Conservation (phyloP, 2,113 vertebrate genomes). For the Cyprinodon tularosa region DNA sequence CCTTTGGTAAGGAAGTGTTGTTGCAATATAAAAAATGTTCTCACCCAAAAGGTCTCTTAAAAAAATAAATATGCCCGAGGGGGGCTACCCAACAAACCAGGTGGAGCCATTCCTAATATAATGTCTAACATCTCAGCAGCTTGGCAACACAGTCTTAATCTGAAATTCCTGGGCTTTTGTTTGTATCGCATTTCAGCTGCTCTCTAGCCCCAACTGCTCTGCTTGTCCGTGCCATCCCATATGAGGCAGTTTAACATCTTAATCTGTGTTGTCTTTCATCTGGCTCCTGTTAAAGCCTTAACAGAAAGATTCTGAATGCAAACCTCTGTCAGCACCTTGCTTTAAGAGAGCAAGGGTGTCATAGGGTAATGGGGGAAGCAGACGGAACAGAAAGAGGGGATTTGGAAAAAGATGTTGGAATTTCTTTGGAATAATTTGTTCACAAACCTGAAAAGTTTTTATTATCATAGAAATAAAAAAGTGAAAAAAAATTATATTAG, state of each 20-base stretch:
- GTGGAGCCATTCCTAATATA: constrained; percentile 71
- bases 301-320: constrained; percentile 78
- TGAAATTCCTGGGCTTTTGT: constrained; percentile 77
- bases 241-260: constrained; percentile 79
- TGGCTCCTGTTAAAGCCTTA: constrained; percentile 79
- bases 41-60: constrained; percentile 21
- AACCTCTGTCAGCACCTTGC: constrained; percentile 80
- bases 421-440: not conserved
- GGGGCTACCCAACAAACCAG: constrained; percentile 60
- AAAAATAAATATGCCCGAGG: constrained; percentile 61
- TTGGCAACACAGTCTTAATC: constrained; percentile 70
- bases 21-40: constrained; percentile 3
- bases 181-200: constrained; percentile 61
- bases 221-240: constrained; percentile 74
- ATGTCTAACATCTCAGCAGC: constrained; percentile 69
- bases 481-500: no score
- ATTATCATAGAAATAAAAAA: not conserved
- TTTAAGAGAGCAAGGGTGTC: constrained; percentile 65
- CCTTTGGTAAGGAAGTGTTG: constrained; percentile 39
- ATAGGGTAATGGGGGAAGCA: constrained; percentile 33
- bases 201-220: constrained; percentile 63
- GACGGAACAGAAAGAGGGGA: constrained; percentile 18
- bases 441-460: not conserved
- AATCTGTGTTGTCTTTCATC: constrained; percentile 84
- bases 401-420: not conserved